Evolutionary conservation across 2,113 vertebrate genomes (phyloP), one percentile per base, ranked within the genome.

Genomic region (Stegostoma tigrinum): DNA sequence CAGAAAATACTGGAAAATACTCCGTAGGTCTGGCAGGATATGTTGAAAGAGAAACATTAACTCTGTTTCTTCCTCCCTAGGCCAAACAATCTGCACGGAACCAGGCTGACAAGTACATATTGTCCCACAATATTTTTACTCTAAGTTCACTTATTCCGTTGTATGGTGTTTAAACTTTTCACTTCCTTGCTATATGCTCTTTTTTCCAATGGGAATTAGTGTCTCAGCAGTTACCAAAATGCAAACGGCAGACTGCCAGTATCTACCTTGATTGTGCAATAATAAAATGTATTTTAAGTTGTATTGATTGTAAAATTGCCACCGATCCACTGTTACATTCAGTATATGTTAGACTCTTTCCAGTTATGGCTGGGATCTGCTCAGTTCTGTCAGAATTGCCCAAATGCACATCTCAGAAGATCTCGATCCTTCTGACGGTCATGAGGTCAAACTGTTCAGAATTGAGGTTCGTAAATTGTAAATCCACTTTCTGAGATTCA

Each of bases 251-350:
- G 17, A 95, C 67, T 95, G 45, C 52, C 67, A 34, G n/a, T 7
- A 5, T 95, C 67, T 34, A 34, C 67, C 72, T 24, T 94, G 93
- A 94, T 95, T 95, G 94, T 95, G 68, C 38, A 70, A 95, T 94
- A 70, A 48, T 45, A 52, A 61, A 52, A 72, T 52, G 19, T 93
- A 66, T 93, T 38, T 66, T 19, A n/a, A 93, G 89, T 19, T 91
- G 14, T 91, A 91, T 45, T 75, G 68, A 75, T 72, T 95, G 42
- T 95, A 30, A 75, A 72, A 72, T 95, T 72, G 61, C 21, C 89
- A 34, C 52, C 0, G n/a, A 45, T 45, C 15, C 52, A 55, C 48
- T 34, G 87, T 61, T 89, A 52, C 14, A 23, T 89, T 90, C 23
- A 48, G 48, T 89, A 30, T 10, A 55, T 0, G 10, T 34, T 61